Evolutionary conservation across 1,140 invertebrate species (phyloP).

Genomic region (Bicyclus anynana): DNA sequence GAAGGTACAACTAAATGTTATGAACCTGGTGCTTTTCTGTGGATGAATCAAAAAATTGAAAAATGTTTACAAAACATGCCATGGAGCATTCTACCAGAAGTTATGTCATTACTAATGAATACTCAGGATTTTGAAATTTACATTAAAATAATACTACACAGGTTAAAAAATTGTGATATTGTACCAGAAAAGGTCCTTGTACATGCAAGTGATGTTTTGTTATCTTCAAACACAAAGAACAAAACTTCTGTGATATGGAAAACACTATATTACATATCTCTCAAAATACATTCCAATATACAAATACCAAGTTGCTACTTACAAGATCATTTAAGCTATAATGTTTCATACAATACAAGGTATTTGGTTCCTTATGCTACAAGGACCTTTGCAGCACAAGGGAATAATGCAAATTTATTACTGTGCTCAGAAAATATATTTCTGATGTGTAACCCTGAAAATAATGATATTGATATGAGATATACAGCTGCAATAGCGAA

Average conservation of each 20-base stretch:
- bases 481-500: conserved; percentile 52
- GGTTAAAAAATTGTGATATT: conserved; percentile 28
- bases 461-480: conserved; percentile 57
- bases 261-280: conserved; percentile 50
- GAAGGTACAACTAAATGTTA: conserved; percentile 28
- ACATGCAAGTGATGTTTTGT: conserved; percentile 34
- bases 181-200: conserved; percentile 27
- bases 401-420: conserved; percentile 28
- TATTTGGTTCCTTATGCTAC: conserved; percentile 58
- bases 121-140: conserved; percentile 43
- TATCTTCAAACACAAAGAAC: conserved; percentile 26
- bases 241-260: conserved; percentile 44
- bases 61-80: conserved; percentile 32
- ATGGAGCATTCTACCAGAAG: conserved; percentile 36
- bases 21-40: conserved; percentile 42
- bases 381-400: conserved; percentile 26
- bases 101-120: conserved; percentile 37
- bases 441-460: conserved; percentile 45
- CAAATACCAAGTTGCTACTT: conserved; percentile 23
- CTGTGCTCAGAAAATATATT: conserved; percentile 42
- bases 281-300: conserved; percentile 25
- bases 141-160: conserved; percentile 36
- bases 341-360: conserved; percentile 45
- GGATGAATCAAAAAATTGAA: conserved; percentile 41
- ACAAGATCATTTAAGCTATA: conserved; percentile 20